phyloP scores from a whole-genome alignment of 2,113 vertebrate species.

The Pipa parva region DNA sequence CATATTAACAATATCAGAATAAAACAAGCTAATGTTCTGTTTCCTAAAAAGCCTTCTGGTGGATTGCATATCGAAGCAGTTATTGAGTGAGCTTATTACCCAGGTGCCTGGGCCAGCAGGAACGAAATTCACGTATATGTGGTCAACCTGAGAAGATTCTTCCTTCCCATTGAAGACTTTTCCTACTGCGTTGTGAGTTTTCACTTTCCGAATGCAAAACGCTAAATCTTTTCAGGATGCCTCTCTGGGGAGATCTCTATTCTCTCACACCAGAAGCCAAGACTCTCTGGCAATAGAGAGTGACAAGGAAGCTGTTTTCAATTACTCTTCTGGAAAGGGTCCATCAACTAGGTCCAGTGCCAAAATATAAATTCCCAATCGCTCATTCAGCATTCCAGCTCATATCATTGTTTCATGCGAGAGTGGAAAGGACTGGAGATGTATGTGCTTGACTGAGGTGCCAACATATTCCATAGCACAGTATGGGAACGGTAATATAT shows the following conservation, averaged over 20 bases:
- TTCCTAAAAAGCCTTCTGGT: background rate
- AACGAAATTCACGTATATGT: background rate
- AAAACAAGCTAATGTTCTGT: background rate
- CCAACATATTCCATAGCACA: background rate
- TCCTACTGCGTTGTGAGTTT: conserved; percentile 1
- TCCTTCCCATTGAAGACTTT: background rate
- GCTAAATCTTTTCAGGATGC: background rate
- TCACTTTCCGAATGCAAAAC: background rate
- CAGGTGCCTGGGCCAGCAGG: conserved; percentile 4
- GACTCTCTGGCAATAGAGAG: conserved; percentile 19
- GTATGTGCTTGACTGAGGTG: background rate
- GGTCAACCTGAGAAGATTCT: background rate
- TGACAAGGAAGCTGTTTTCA: conserved; percentile 36
- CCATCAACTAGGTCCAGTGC: conserved; percentile 8
- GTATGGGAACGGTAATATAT: no score
- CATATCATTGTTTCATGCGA: conserved; percentile 15
- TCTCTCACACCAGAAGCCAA: conserved; percentile 39
- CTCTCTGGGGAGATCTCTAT: conserved; percentile 8
- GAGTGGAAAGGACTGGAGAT: conserved; percentile 19
- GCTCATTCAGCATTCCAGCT: background rate
- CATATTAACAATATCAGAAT: background rate
- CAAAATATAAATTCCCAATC: conserved; percentile 17
- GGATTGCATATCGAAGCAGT: background rate
- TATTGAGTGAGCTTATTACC: background rate
- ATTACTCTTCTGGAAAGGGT: conserved; percentile 20